Evolutionary conservation across 37 sponge, comb jelly and placozoan species (phyloP).

Genomic region (Halichondria panicea): DNA sequence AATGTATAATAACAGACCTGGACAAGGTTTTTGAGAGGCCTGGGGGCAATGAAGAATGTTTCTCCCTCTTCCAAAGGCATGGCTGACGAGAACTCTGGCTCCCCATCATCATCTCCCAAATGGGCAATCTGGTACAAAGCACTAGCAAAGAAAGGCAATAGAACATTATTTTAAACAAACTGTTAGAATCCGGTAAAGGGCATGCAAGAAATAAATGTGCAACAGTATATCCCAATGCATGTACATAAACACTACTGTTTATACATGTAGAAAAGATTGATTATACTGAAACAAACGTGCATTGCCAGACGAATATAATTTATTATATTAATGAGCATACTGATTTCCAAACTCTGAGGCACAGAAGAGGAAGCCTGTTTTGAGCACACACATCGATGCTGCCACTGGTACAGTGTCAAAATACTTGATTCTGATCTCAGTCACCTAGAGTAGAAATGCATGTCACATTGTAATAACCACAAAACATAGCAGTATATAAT

Average conservation of each 20-base stretch:
- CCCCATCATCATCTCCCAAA: slow-evolving; percentile 96
- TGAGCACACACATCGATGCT: slow-evolving; percentile 85
- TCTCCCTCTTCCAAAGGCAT: slow-evolving; percentile 95
- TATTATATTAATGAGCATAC: slow-evolving; percentile 61
- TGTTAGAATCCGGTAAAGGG: no score
- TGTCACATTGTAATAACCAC: no score
- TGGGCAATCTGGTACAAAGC: slow-evolving; percentile 84
- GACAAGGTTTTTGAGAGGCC: slow-evolving; percentile 91
- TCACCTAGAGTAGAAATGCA: no score
- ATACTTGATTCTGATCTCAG: slow-evolving; percentile 90
- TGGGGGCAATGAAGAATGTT: slow-evolving; percentile 95
- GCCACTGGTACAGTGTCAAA: slow-evolving; percentile 98
- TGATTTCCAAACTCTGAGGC: slow-evolving; percentile 99
- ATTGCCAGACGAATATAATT: no score
- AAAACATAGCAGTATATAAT: no score
- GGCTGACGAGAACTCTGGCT: slow-evolving; percentile 92
- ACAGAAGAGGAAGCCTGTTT: slow-evolving; percentile 94
- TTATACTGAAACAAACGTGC: no score
- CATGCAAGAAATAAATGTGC: no score
- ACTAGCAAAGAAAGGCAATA: slow-evolving; percentile 28
- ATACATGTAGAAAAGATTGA: background rate
- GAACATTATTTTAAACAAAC: no score
- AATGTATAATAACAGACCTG: slow-evolving; percentile 78
- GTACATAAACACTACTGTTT: background rate
- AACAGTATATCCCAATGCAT: no score